Base-by-base conservation (phyloP, 2,888 invertebrate genomes). In the Chloroclystis v-ata region DNA sequence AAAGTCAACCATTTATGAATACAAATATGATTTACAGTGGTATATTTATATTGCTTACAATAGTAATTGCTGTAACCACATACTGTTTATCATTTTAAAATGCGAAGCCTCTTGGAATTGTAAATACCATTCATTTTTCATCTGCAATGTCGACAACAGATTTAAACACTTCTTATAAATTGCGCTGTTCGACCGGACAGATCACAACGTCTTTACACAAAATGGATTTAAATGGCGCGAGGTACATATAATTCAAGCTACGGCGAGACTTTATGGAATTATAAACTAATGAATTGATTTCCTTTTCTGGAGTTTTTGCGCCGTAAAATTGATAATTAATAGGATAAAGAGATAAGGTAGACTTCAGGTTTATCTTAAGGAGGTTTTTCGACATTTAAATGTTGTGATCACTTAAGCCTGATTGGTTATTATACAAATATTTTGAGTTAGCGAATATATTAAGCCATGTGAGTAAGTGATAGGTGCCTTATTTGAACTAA, bases 201-300 rank as follows among this genome's bases (percentile, higher is more conserved):
- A 41, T 13, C 45, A 49, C 45, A 35, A 39, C 38, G 33, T 49
- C 45, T 46, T 49, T 49, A 35, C 49, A 46, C 49, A 13, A 45
- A 49, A 49, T 46, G 41, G 45, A 49, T 45, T 45, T 49, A 38
- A 49, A 49, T 49, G 42, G 28, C 39, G 42, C 29, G 35, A 45
- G 29, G 16, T 12, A 25, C n/a, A 14, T 28, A 46, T 49, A 37
- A 45, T 45, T 49, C 49, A 45, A 41, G 26, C 16, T 49, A 12
- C 10, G 26, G 12, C 20, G 28, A 20, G 28, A 20, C 6, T 32
- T 33, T 40, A 46, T 35, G 35, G 28, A 45, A 10, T 32, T 38
- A 45, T 45, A 45, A 33, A 39, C 39, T 33, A 29, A 40, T 46
- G 10, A 46, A 46, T 46, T 46, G 28, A 32, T 35, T 10, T 12